Conservation (phyloP, 1,140 invertebrate genomes). For the Tribolium madens region DNA sequence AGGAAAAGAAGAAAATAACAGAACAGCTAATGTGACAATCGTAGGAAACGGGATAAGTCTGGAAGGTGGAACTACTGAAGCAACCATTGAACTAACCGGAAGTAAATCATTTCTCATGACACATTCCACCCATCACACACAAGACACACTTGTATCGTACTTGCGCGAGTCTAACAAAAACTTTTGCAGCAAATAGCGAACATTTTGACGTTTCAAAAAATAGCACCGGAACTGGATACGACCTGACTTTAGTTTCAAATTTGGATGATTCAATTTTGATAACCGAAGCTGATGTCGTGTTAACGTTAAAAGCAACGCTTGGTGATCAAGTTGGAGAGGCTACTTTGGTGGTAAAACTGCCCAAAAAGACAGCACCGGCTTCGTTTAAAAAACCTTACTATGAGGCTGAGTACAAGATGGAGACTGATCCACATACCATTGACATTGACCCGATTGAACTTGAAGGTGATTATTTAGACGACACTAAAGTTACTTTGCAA, state of each 20-base stretch:
- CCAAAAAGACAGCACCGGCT: not conserved
- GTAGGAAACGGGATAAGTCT: not conserved
- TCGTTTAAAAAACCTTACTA: not conserved
- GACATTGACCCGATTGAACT: not conserved
- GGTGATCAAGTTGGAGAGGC: constrained; percentile 35
- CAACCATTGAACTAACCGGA: not conserved
- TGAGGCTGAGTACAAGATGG: not conserved
- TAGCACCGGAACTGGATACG: not conserved
- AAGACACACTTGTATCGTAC: not conserved
- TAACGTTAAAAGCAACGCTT: not conserved
- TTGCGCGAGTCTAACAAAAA: not conserved
- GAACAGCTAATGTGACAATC: not conserved
- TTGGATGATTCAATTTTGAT: not conserved
- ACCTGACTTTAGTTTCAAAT: not conserved
- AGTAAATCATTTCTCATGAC: constrained; percentile 3
- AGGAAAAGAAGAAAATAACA: not conserved
- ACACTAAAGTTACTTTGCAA: not conserved
- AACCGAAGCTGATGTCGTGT: not conserved
- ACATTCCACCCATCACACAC: not conserved
- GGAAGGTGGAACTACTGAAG: not conserved
- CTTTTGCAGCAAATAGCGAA: constrained; percentile 4
- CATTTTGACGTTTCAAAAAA: not conserved
- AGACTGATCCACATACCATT: not conserved
- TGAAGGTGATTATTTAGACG: not conserved
- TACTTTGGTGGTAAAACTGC: constrained; percentile 30